Percentiles rank a stretch among this genome's conserved stretches.
Evolutionary conservation across 2,113 vertebrate genomes (phyloP).

Genomic region (Artemisiospiza belli): DNA sequence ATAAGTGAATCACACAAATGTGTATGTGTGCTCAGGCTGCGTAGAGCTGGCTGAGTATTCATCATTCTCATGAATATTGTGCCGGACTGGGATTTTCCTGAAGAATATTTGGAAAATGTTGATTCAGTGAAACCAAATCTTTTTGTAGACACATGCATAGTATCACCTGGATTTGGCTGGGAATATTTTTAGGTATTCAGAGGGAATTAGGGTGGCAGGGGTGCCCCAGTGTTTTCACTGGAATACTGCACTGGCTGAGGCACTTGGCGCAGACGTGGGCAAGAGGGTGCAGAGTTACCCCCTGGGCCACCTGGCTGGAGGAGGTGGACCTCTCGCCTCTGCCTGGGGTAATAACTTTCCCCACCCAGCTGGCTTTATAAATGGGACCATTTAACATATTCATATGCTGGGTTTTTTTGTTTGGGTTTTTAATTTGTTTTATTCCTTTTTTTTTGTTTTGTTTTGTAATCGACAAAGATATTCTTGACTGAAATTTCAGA

Average conservation of each 20-base stretch:
- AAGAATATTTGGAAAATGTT: background rate
- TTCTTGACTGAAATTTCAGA: background rate
- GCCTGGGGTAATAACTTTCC: background rate
- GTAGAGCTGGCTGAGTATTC: background rate
- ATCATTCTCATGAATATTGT: background rate
- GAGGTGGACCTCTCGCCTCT: background rate
- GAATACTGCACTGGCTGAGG: background rate
- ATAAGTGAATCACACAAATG: constrained; percentile 5
- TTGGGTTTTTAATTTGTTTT: background rate
- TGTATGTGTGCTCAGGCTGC: background rate
- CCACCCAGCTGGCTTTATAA: background rate
- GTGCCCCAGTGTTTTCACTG: background rate
- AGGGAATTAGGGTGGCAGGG: background rate
- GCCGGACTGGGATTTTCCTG: background rate
- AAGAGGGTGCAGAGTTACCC: background rate
- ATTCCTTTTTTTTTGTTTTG: too few relatives aligned
- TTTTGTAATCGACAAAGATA: background rate
- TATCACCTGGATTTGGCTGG: background rate
- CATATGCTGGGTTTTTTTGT: background rate
- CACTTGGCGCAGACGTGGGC: fast-evolving
- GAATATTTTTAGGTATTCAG: background rate
- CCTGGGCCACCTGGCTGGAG: fast-evolving
- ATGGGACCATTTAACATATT: background rate
- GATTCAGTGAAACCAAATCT: background rate
- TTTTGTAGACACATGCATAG: background rate